Evolutionary conservation across 1,140 invertebrate genomes (phyloP).

Genomic region (Streblospio benedicti): DNA sequence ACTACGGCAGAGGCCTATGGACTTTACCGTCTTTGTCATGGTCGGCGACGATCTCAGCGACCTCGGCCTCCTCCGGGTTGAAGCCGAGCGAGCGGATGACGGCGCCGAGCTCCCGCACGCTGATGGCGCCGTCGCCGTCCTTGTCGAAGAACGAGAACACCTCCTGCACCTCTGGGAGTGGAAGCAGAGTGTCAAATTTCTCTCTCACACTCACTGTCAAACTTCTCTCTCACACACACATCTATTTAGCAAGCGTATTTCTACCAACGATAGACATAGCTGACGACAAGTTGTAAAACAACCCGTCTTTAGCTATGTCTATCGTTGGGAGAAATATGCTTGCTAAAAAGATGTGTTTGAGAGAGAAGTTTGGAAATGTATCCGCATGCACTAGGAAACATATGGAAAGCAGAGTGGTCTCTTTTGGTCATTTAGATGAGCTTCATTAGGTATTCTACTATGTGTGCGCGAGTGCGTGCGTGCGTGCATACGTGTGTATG

Average conservation of each 20-base stretch:
- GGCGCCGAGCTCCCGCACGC: not conserved
- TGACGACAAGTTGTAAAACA: not conserved
- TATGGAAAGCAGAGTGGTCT: too few relatives aligned
- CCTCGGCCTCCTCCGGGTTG: constrained; percentile 9
- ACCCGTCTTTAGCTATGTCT: not conserved
- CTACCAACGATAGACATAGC: not conserved
- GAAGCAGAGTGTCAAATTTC: not conserved
- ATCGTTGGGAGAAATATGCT: too few relatives aligned
- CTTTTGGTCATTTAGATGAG: too few relatives aligned
- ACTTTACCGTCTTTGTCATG: constrained; percentile 4
- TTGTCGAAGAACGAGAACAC: constrained; percentile 20
- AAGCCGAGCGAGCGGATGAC: constrained; percentile 8
- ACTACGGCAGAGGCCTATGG: not conserved
- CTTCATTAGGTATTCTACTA: too few relatives aligned
- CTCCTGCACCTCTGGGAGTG: constrained; percentile 10
- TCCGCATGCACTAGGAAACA: too few relatives aligned
- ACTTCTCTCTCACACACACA: not conserved
- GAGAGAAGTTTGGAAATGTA: too few relatives aligned
- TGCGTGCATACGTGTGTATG: not conserved
- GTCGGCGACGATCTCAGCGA: not conserved
- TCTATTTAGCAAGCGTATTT: not conserved
- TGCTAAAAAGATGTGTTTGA: not conserved
- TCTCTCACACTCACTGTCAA: not conserved
- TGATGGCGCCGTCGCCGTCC: constrained; percentile 18
- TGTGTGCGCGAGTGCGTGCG: not conserved